Conservation (phyloP, 2,888 invertebrate species). For the Aromia moschata region DNA sequence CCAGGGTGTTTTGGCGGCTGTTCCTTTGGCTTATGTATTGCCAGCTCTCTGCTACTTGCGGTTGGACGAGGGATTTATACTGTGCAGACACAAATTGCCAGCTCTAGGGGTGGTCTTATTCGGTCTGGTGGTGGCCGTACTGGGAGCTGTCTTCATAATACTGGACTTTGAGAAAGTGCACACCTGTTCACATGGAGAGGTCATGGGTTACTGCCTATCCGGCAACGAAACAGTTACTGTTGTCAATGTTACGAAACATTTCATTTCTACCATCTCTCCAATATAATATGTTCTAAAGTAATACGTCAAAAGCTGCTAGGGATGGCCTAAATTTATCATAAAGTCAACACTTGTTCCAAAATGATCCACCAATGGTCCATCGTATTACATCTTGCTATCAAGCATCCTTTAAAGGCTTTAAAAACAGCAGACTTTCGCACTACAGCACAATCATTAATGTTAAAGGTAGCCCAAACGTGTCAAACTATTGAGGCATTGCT, state of each 20-base stretch:
- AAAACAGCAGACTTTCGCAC: no score
- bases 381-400: no score
- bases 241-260: background rate
- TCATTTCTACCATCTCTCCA: no score
- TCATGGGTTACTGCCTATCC: slow-evolving; percentile 69
- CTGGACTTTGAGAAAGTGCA: slow-evolving; percentile 65
- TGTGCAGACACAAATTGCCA: slow-evolving; percentile 75
- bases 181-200: slow-evolving; percentile 72
- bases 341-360: no score
- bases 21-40: slow-evolving; percentile 83
- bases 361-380: no score
- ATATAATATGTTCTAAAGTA: no score
- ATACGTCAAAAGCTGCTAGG: no score
- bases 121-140: slow-evolving; percentile 70
- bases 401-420: no score
- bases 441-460: no score
- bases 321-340: no score
- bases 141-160: slow-evolving; percentile 70
- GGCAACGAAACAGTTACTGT: background rate
- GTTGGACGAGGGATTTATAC: slow-evolving; percentile 75
- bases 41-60: slow-evolving; percentile 82
- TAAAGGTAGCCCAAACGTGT: no score
- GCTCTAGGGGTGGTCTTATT: slow-evolving; percentile 76
- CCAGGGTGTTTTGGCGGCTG: slow-evolving; percentile 82
- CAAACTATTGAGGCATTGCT: no score